Evolutionary conservation across 2,888 invertebrate species (phyloP).

Genomic region (Rotaria macrura): DNA sequence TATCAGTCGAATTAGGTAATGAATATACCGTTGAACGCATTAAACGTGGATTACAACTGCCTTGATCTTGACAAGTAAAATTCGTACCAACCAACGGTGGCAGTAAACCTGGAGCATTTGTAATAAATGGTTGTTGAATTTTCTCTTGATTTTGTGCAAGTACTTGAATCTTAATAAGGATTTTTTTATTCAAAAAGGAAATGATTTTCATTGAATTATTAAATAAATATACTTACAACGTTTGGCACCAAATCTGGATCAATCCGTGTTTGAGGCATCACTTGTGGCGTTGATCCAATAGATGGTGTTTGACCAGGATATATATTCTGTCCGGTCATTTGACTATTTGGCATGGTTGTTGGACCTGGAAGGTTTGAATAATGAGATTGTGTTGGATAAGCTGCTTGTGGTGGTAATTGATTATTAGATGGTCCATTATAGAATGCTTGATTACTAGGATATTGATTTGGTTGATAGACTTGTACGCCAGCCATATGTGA

Average conservation of each 20-base stretch:
- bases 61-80: constrained; percentile 29
- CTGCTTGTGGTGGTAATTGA: not conserved
- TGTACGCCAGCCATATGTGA: not conserved
- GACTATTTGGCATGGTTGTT: not conserved
- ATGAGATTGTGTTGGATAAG: not conserved
- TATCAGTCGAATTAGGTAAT: constrained; percentile 81
- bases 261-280: not conserved
- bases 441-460: not conserved
- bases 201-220: not conserved
- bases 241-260: not conserved
- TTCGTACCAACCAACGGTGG: constrained; percentile 25
- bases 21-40: constrained; percentile 88
- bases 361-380: not conserved
- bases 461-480: not conserved
- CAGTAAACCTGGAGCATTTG: constrained; percentile 27
- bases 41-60: constrained; percentile 53
- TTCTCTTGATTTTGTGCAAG: constrained; percentile 26
- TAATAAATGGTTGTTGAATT: constrained; percentile 20
- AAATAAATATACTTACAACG: not conserved
- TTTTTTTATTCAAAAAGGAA: not conserved
- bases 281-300: not conserved
- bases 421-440: not conserved
- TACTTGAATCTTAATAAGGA: constrained; percentile 24
- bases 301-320: not conserved
- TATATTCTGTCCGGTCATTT: not conserved